Conservation (phyloP, 2,797 vertebrate species). For the Xiphophorus birchmanni region DNA sequence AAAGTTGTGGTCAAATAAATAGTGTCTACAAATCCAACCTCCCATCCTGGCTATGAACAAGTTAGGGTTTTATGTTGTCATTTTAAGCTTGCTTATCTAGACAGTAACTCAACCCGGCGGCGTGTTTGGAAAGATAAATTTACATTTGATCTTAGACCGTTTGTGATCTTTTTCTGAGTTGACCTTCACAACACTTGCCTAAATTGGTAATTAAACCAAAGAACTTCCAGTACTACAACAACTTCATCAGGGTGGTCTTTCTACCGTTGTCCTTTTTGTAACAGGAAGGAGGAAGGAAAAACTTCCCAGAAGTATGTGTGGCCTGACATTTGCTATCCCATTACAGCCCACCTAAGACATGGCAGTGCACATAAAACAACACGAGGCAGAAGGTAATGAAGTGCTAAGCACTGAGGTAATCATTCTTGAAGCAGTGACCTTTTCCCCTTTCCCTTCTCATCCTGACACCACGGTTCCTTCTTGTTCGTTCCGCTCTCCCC, state of each 20-base stretch:
- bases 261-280: slow-evolving; percentile 56
- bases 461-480: slow-evolving; percentile 25
- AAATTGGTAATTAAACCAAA: slow-evolving; percentile 49
- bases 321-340: slow-evolving; percentile 73
- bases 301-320: slow-evolving; percentile 70
- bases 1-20: neutral
- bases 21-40: neutral
- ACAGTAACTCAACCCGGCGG: slow-evolving; percentile 5
- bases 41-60: neutral
- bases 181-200: slow-evolving; percentile 44
- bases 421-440: slow-evolving; percentile 50
- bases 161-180: slow-evolving; percentile 21
- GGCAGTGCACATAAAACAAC: slow-evolving; percentile 71
- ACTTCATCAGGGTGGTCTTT: slow-evolving; percentile 73
- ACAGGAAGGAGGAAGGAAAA: slow-evolving; percentile 32
- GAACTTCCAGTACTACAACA: slow-evolving; percentile 36
- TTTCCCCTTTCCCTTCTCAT: slow-evolving; percentile 37
- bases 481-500: slow-evolving; percentile 27
- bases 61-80: neutral
- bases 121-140: slow-evolving; percentile 27
- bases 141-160: slow-evolving; percentile 22
- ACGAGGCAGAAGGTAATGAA: slow-evolving; percentile 75
- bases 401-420: slow-evolving; percentile 79
- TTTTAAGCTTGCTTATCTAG: slow-evolving; percentile 9
- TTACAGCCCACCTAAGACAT: slow-evolving; percentile 77